Evolutionary conservation across 1,140 invertebrate genomes (phyloP), one percentile per base, ranked within the genome.

Genomic region (Cyrtorhinus lividipennis): DNA sequence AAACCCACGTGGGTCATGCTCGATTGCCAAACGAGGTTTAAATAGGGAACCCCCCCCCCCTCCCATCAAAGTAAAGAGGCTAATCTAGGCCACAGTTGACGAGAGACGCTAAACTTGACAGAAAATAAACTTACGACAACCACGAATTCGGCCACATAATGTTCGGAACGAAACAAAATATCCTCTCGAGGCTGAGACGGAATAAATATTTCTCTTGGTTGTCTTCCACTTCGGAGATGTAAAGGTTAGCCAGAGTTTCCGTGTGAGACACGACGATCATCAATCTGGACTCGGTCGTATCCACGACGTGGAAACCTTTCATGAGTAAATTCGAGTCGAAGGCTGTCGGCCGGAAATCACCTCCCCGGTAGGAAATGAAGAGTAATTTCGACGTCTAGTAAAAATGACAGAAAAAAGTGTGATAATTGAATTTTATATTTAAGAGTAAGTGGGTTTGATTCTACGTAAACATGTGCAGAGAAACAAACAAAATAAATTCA

Each of bases 181-280:
- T 82, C 62, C 84, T 80, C 68, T 89, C 83, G 58, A 96, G 73
- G 0, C 90, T 92, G 25, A 92, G 73, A 0, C 83, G 80, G 70
- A 92, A 96, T 13, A 66, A 62, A 44, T 61, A 63, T 24, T 61
- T 48, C 65, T 77, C 75, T 66, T 79, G 76, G 8, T 26, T 30
- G 60, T 76, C 71, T 1, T 77, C 78, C 64, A 80, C 78, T 69
- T 86, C 82, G 0, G 84, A 86, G 3, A 86, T 80, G 65, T 93
- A 95, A 38, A 95, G 76, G 75, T 94, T 85, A 2, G 87, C 81
- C 2, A 81, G 69, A 3, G 78, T 82, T 53, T 84, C 79, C 1
- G 83, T 81, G 72, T 93, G 90, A 71, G 83, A 83, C n/a, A 90
- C 86, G 67, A 88, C 87, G 48, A 93, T 80, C 69, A 95, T 84